Evolutionary conservation across 2,113 vertebrate species (phyloP), one percentile per base, ranked within the genome.

Genomic region (Atractosteus spatula): DNA sequence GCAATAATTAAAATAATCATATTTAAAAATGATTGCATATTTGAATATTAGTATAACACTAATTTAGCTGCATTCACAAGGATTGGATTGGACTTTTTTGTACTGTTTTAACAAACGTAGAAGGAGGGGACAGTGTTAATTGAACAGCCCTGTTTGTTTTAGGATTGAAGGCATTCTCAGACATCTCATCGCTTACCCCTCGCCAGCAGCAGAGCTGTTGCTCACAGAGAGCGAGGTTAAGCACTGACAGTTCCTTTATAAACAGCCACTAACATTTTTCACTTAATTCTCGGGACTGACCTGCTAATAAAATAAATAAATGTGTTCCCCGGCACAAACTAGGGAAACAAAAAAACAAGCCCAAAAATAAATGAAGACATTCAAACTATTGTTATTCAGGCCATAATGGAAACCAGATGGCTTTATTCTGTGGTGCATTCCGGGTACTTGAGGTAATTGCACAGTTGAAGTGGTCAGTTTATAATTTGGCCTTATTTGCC

Each of bases 351-450:
- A 83, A 74, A 91, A 92, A 94, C 79, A 75, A 47, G 77, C 79
- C 71, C 79, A 90, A 89, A 91, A 92, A 92, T 89, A 92, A 82
- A 90, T 86, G 88, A 63, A 86, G 89, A 89, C 88, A 89, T 88
- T 83, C 78, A 91, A 89, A 83, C 88, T 86, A 88, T 92, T 89
- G 89, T 88, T 91, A 90, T 91, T 88, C 86, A 84, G 79, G 55
- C 73, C 68, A 89, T 96, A 97, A 97, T 94, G 86, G 73, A 89
- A 92, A 94, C 91, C 95, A 98, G 95, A 96, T 96, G 94, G 86
- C 45, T 77, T 76, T 29, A 29, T 81, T 76, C 80, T 82, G 76
- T 79, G 63, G 77, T 80, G 85, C 95, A 95, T 97, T 95, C 95
- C 93, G 91, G 83, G 84, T 91, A 91, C 89, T 87, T 95, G 94